phyloP scores from a whole-genome alignment of 2,888 invertebrate species.

The Nephrocerus scutellatus region DNA sequence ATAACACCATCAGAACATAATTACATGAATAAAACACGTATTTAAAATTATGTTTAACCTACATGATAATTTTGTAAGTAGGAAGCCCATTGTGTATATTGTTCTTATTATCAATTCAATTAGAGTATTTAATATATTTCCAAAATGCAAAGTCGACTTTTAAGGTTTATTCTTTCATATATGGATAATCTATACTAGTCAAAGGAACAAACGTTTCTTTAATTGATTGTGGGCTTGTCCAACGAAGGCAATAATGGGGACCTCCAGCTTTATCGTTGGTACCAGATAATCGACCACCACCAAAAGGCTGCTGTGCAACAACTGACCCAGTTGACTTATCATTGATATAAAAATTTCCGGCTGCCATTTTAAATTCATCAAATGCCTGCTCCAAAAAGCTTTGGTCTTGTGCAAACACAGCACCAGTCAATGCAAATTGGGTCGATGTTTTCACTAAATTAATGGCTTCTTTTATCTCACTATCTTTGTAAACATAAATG shows the following conservation, averaged over 20 bases:
- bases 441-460: slow-evolving; percentile 69
- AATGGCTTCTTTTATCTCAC: slow-evolving; percentile 59
- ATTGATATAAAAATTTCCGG: slow-evolving; percentile 96
- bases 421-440: slow-evolving; percentile 86
- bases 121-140: too few species aligned
- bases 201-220: slow-evolving; percentile 85
- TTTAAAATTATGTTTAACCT: too few species aligned
- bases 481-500: slow-evolving; percentile 81
- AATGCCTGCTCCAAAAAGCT: slow-evolving; percentile 64
- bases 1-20: too few species aligned
- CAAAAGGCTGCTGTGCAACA: slow-evolving; percentile 97
- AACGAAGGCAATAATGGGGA: slow-evolving; percentile 83
- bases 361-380: slow-evolving; percentile 73
- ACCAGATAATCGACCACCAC: slow-evolving; percentile 89
- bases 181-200: slow-evolving; percentile 73
- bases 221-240: slow-evolving; percentile 85
- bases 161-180: too few species aligned
- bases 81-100: too few species aligned
- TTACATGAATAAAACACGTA: too few species aligned
- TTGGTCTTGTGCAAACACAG: slow-evolving; percentile 80
- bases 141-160: too few species aligned
- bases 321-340: slow-evolving; percentile 97
- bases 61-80: too few species aligned
- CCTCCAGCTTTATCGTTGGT: slow-evolving; percentile 99
- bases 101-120: too few species aligned